These are phyloP conservation scores for Pinctada fucata DNA, from an alignment of 2,888 invertebrate species.

Conservation along the genomic window DNA sequence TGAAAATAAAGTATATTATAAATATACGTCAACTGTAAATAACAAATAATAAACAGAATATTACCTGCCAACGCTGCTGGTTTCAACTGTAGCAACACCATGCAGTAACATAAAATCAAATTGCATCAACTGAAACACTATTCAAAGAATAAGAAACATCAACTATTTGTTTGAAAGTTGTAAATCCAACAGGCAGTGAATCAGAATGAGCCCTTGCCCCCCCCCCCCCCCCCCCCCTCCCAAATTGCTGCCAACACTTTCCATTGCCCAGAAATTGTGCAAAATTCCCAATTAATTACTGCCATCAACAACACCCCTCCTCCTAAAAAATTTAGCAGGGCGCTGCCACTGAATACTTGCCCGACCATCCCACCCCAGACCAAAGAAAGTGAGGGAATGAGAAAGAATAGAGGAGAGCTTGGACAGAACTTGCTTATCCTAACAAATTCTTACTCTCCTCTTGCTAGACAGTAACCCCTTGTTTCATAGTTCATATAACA, in stretches of 20 bases:
- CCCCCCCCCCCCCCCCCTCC: no score
- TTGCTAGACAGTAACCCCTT: slow-evolving; percentile 1
- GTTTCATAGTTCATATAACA: no score
- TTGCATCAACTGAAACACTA: background rate
- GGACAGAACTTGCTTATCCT: background rate
- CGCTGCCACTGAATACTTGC: no score
- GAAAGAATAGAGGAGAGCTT: slow-evolving; percentile 5
- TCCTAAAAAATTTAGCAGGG: background rate
- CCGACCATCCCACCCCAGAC: no score
- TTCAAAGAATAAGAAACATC: background rate
- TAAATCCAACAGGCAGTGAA: background rate
- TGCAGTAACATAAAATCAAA: background rate
- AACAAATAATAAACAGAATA: background rate
- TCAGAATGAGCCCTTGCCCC: no score
- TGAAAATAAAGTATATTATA: background rate
- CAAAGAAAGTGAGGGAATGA: no score
- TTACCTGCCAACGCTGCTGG: background rate
- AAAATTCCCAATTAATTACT: no score
- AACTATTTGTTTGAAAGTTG: background rate
- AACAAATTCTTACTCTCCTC: no score
- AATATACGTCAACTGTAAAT: background rate
- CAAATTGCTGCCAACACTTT: no score
- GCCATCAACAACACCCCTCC: no score
- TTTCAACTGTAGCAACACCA: background rate
- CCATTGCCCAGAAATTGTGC: no score